Conservation (phyloP, 2,113 vertebrate genomes). For the Epinephelus lanceolatus region DNA sequence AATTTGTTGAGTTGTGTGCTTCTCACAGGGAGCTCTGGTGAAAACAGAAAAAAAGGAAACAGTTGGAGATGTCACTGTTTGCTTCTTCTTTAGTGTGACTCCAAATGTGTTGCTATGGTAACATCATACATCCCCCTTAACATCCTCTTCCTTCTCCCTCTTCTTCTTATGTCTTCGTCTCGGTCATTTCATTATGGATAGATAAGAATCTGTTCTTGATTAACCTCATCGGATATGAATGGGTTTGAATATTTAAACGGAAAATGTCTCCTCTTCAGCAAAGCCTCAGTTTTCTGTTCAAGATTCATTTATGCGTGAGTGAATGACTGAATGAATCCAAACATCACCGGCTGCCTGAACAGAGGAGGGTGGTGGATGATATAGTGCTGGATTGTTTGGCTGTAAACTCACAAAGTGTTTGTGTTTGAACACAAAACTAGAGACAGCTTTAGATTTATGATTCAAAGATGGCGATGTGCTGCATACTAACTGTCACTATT, state of each 20-base stretch:
- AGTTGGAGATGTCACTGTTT: constrained; percentile 58
- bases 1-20: constrained; percentile 10
- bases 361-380: constrained; percentile 31
- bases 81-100: constrained; percentile 44
- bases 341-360: constrained; percentile 25
- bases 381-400: constrained; percentile 25
- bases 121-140: constrained; percentile 29
- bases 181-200: constrained; percentile 44
- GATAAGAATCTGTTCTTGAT: constrained; percentile 32
- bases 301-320: constrained; percentile 35
- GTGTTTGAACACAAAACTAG: constrained; percentile 31
- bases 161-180: constrained; percentile 23
- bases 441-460: constrained; percentile 44
- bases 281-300: constrained; percentile 31
- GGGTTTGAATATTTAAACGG: constrained; percentile 43
- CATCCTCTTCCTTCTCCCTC: constrained; percentile 15
- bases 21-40: constrained; percentile 27
- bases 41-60: constrained; percentile 25
- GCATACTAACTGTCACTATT: constrained; percentile 32
- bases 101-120: constrained; percentile 66
- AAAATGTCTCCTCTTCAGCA: constrained; percentile 22
- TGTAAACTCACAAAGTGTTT: constrained; percentile 44
- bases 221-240: constrained; percentile 39
- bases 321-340: constrained; percentile 40
- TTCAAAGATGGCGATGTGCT: constrained; percentile 12